Conservation (phyloP, 2,113 vertebrate genomes). For the Myrmecobius fasciatus region DNA sequence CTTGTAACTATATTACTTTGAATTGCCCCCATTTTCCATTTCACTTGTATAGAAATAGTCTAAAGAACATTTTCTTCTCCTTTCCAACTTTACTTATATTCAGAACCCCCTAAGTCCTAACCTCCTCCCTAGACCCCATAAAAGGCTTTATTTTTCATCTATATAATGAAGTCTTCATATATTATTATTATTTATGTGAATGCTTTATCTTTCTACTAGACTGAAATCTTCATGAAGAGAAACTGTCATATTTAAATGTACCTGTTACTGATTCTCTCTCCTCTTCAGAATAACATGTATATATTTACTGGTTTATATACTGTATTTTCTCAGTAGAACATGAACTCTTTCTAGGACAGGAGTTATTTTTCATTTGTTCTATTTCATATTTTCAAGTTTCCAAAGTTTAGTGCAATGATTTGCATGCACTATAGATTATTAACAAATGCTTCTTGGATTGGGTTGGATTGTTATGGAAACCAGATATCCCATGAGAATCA, state of each 20-base stretch:
- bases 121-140: not conserved
- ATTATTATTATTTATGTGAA: not conserved
- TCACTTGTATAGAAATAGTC: not conserved
- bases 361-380: not conserved
- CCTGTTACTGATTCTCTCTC: not conserved
- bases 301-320: not conserved
- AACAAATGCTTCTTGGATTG: not conserved
- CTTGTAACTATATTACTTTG: not conserved
- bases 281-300: not conserved
- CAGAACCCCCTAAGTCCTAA: not conserved
- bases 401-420: not conserved
- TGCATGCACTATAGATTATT: not conserved
- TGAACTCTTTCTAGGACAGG: not conserved
- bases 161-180: not conserved
- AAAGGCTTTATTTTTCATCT: not conserved
- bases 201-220: not conserved
- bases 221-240: not conserved
- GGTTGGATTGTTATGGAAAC: not conserved
- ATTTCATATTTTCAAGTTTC: not conserved
- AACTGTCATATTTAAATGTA: not conserved
- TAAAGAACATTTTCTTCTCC: constrained; percentile 9
- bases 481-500: not conserved
- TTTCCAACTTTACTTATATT: not conserved
- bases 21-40: not conserved
- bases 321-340: not conserved